Evolutionary conservation across 2,888 invertebrate species (phyloP), one percentile per base, ranked within the genome.

Genomic region (Corythucha ciliata): DNA sequence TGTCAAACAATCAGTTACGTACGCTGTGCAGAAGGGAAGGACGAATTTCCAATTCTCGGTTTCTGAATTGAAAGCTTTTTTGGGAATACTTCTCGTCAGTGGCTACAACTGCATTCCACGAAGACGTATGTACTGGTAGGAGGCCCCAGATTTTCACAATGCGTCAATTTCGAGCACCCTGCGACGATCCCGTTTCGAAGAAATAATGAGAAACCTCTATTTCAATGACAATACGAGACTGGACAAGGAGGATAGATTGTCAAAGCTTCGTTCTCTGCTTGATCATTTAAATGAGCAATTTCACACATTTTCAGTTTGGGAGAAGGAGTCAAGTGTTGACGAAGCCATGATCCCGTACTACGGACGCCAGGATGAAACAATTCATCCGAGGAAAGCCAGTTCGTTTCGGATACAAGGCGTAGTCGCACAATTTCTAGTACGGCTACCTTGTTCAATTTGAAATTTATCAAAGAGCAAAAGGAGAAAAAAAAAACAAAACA

Each of bases 291-390:
- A n/a, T n/a, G n/a, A n/a, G n/a, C n/a, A n/a, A n/a, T n/a, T n/a
- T n/a, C 40, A n/a, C 51, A 12, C 42, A 34, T 32, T 33, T 52
- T 44, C 1, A 26, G 39, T 27, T 33, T 27, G 26, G 1, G 62
- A 63, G 56, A 59, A 63, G 56, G 45, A 61, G 47, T 59, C 62
- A 51, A 48, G 34, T 33, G 45, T 54, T 26, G 40, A 54, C 16
- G 54, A 52, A 48, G 48, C 48, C 20, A 48, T 48, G 40, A 51
- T 49, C 1, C 48, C 48, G 18, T 52, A 55, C 18, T 53, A 22
- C 34, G 52, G 52, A 12, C 27, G 45, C 18, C 52, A 55, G 40
- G 37, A 37, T 12, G 20, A 55, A 53, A 27, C 48, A 53, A 37
- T 49, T 25, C 8, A 53, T 45, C 26, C 16, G 32, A 53, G 59